Percentiles rank a stretch among this genome's conserved stretches.
Conservation (phyloP, 2,888 invertebrate genomes). For the Drosophila stalkeri region DNA sequence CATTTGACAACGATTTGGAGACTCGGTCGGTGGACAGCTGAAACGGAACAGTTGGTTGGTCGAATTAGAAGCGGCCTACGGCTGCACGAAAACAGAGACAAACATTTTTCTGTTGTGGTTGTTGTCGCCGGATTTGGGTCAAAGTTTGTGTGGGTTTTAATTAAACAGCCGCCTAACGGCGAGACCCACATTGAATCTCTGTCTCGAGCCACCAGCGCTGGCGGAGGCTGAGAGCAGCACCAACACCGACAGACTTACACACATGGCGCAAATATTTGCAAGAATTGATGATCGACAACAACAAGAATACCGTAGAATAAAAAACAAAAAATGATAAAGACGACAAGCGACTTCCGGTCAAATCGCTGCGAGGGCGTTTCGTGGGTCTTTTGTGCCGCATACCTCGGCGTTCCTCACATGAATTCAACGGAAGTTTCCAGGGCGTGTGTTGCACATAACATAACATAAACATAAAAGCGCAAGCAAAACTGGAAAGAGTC, state of each 20-base stretch:
- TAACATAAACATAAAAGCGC: constrained; percentile 47
- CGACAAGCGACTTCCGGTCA: constrained; percentile 80
- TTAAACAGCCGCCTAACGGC: constrained; percentile 69
- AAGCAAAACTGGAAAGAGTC: constrained; percentile 36
- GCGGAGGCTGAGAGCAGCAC: constrained; percentile 41
- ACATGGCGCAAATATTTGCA: constrained; percentile 66
- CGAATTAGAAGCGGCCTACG: constrained; percentile 63
- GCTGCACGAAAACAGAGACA: constrained; percentile 31
- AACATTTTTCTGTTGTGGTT: constrained; percentile 41
- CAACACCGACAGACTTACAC: constrained; percentile 6
- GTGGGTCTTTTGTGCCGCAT: constrained; percentile 52
- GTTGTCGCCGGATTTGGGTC: constrained; percentile 68
- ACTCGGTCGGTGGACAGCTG: constrained; percentile 25
- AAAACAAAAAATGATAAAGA: constrained; percentile 56
- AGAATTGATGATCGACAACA: constrained; percentile 37
- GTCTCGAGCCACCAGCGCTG: constrained; percentile 48
- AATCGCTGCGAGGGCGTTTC: constrained; percentile 46
- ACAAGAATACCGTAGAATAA: constrained; percentile 9
- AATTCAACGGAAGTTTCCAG: constrained; percentile 70
- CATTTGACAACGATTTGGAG: constrained; percentile 49
- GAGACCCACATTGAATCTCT: constrained; percentile 50
- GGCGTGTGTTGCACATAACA: constrained; percentile 57
- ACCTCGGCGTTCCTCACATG: constrained; percentile 55
- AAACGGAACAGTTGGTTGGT: constrained; percentile 48
- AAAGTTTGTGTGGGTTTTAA: constrained; percentile 76